Conservation (phyloP, 64 coral and sea anemone species). For the Hydrozoanthus tunicans region DNA sequence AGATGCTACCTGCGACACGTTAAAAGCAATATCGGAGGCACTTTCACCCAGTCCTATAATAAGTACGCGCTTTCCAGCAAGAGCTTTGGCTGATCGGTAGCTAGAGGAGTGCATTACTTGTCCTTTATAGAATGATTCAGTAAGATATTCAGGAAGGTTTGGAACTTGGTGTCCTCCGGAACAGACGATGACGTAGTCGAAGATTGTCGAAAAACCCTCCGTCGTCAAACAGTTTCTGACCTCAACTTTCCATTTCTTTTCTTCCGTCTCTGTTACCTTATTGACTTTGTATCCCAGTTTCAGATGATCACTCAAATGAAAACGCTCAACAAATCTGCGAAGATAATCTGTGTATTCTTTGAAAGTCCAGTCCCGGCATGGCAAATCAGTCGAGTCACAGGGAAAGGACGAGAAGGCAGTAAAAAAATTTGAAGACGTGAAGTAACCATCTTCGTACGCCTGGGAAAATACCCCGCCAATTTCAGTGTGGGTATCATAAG, state of each 20-base stretch:
- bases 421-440: conserved; percentile 34
- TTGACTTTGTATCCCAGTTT: conserved; percentile 14
- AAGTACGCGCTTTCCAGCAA: not conserved
- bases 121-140: not conserved
- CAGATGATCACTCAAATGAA: not conserved
- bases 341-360: conserved; percentile 24
- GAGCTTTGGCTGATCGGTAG: not conserved
- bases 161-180: not conserved
- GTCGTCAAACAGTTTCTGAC: not conserved
- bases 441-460: conserved; percentile 15
- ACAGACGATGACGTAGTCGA: conserved; percentile 11
- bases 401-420: conserved; percentile 23
- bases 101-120: not conserved
- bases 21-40: conserved; percentile 27
- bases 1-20: conserved; percentile 13
- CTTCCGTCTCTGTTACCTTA: conserved; percentile 17
- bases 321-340: conserved; percentile 7
- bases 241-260: not conserved
- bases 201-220: not conserved
- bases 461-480: conserved; percentile 2
- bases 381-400: not conserved
- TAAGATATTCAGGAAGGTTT: not conserved
- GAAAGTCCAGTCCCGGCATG: conserved; percentile 5
- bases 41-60: conserved; percentile 30
- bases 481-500: not conserved